Conservation (phyloP, 2,113 vertebrate genomes). For the Megaceryle maxima region DNA sequence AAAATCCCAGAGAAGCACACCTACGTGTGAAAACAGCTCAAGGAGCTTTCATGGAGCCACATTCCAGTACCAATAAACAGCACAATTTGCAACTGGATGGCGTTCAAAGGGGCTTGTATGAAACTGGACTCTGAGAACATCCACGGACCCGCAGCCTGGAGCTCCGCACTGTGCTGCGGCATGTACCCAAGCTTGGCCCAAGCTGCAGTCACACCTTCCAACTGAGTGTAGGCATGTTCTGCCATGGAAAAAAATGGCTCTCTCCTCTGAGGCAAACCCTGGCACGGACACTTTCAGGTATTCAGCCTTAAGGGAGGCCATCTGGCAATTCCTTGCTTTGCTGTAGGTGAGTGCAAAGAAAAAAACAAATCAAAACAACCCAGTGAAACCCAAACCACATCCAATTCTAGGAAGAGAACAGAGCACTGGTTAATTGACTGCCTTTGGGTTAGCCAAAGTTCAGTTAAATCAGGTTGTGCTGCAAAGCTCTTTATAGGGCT, state of each 20-base stretch:
- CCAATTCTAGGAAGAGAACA: background rate
- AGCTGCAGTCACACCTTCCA: background rate
- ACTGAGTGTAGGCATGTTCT: background rate
- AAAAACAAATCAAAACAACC: background rate
- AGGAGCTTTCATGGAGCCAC: background rate
- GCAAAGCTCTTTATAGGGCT: background rate
- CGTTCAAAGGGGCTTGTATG: background rate
- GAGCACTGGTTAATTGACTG: background rate
- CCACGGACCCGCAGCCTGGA: fast-evolving
- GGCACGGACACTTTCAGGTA: background rate
- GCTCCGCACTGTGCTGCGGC: background rate
- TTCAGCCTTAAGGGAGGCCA: background rate
- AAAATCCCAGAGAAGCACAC: fast-evolving
- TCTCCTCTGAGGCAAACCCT: background rate
- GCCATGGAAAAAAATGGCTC: background rate
- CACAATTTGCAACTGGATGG: background rate
- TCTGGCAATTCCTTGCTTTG: background rate
- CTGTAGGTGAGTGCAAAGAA: background rate
- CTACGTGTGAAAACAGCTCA: background rate
- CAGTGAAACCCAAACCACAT: background rate
- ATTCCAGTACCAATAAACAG: background rate
- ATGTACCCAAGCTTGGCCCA: background rate
- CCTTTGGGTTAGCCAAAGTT: conserved; percentile 16
- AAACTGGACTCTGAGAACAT: background rate
- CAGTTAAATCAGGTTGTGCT: background rate